Conservation (phyloP, 2,888 invertebrate genomes). For the Thymelicus lineola region DNA sequence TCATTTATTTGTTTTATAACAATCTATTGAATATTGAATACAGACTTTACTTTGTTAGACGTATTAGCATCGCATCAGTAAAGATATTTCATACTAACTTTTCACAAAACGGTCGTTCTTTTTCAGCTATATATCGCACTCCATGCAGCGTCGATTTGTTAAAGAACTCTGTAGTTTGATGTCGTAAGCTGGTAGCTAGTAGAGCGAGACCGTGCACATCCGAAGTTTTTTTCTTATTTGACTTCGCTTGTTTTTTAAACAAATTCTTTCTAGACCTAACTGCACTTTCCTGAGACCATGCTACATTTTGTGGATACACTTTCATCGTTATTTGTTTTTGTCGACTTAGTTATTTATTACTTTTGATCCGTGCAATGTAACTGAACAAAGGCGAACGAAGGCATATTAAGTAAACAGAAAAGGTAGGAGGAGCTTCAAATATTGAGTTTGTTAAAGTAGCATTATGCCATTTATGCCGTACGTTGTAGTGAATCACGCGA, state of each 20-base stretch:
- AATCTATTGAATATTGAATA: neutral
- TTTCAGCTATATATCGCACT: constrained; percentile 91
- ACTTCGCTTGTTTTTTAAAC: constrained; percentile 34
- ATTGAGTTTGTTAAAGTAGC: constrained; percentile 40
- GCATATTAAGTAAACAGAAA: too few relatives aligned
- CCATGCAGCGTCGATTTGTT: constrained; percentile 92
- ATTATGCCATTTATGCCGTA: constrained; percentile 12
- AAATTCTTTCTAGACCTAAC: constrained; percentile 40
- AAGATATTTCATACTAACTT: constrained; percentile 80
- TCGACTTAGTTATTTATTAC: too few relatives aligned
- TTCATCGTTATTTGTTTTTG: constrained; percentile 53
- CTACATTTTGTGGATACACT: constrained; percentile 61
- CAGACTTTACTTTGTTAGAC: neutral
- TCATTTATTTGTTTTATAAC: constrained; percentile 10
- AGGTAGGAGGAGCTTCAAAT: neutral
- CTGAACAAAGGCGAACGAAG: too few relatives aligned
- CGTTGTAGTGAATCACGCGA: constrained; percentile 56
- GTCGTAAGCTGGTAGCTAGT: constrained; percentile 87
- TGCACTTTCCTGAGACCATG: constrained; percentile 16
- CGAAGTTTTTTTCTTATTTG: constrained; percentile 42
- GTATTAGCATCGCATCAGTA: neutral
- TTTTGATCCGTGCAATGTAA: too few relatives aligned
- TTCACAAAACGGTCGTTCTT: constrained; percentile 90
- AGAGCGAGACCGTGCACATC: constrained; percentile 67
- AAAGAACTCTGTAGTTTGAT: constrained; percentile 90